Conservation (phyloP, 1,140 invertebrate genomes). For the Maniola jurtina region DNA sequence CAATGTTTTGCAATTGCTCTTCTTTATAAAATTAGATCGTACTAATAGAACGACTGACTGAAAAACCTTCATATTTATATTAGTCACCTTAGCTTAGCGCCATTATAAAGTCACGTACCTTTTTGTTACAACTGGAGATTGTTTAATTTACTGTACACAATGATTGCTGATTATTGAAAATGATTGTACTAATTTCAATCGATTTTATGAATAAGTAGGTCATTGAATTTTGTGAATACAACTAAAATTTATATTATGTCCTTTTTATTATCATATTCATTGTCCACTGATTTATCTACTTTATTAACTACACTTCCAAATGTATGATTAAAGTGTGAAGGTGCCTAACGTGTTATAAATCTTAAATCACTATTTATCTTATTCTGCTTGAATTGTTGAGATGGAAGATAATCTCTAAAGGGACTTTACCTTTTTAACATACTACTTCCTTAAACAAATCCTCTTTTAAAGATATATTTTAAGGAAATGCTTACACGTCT, state of each 20-base stretch:
- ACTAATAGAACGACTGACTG: no score
- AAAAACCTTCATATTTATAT: no score
- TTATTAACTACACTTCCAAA: not conserved
- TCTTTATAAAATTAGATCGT: no score
- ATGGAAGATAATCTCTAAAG: not conserved
- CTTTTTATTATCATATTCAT: not conserved
- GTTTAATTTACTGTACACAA: not conserved
- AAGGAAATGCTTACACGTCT: not conserved
- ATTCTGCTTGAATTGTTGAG: not conserved
- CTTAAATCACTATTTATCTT: not conserved
- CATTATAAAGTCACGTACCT: slow-evolving; percentile 33
- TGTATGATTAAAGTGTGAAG: no score
- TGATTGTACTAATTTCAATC: slow-evolving; percentile 5
- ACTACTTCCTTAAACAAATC: not conserved
- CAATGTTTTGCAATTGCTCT: no score
- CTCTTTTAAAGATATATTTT: not conserved
- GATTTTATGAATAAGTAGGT: slow-evolving; percentile 18
- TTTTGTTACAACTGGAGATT: not conserved
- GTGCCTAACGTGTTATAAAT: not conserved
- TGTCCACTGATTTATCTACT: not conserved
- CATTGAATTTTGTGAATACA: slow-evolving; percentile 5
- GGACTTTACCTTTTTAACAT: not conserved
- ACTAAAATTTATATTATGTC: not conserved
- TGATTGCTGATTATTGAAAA: slow-evolving; percentile 5
- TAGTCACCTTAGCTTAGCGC: not conserved